Evolutionary conservation across 2,888 invertebrate genomes (phyloP).

Genomic region (Spilarctia lutea): DNA sequence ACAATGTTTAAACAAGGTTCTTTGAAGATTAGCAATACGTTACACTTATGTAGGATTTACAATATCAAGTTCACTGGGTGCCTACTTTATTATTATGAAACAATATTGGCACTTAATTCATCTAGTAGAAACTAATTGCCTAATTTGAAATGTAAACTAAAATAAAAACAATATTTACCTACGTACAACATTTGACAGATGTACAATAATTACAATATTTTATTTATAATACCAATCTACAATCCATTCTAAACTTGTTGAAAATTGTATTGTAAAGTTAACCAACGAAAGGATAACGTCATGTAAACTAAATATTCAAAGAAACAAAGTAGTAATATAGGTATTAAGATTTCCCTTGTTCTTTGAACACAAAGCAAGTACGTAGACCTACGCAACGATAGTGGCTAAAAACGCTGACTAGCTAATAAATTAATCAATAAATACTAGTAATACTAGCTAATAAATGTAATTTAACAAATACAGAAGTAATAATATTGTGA

Average conservation of each 20-base stretch:
- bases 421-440: not conserved
- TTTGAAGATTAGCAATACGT: not conserved
- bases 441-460: not conserved
- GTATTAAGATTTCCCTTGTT: not conserved
- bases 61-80: not conserved
- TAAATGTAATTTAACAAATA: not conserved
- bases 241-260: not conserved
- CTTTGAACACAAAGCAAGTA: no score
- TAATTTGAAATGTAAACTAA: no score
- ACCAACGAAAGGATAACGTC: not conserved
- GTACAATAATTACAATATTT: no score
- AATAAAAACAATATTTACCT: no score
- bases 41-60: not conserved
- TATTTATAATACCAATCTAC: not conserved
- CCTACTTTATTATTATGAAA: not conserved
- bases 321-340: not conserved
- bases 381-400: no score
- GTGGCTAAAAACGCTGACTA: not conserved
- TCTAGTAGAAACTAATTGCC: not conserved
- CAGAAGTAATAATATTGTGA: not conserved
- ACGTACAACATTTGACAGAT: not conserved
- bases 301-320: not conserved
- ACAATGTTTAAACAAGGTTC: not conserved
- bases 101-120: not conserved
- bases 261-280: not conserved